Conservation (phyloP, 2,113 vertebrate genomes). For the Capricornis sumatraensis region DNA sequence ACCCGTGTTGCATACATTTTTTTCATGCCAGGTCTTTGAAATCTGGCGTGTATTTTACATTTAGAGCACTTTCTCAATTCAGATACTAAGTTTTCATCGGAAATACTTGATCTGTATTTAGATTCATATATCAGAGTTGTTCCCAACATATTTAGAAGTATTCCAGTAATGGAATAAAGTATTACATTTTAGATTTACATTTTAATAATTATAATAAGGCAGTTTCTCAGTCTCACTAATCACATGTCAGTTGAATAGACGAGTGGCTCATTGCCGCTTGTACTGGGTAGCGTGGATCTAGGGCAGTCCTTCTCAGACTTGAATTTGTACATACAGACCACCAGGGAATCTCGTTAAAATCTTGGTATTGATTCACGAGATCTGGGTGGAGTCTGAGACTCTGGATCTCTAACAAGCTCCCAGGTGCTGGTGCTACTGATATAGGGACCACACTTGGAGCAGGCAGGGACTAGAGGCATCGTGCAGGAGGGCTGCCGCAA, state of each 20-base stretch:
- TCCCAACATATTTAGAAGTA: neutral
- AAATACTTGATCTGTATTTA: constrained; percentile 3
- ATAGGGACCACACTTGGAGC: neutral
- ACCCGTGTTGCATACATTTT: neutral
- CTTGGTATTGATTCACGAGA: neutral
- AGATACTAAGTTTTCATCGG: neutral
- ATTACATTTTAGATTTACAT: neutral
- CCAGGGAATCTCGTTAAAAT: neutral
- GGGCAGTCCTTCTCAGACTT: neutral
- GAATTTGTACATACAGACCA: neutral
- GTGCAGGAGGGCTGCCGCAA: neutral
- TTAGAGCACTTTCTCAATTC: neutral
- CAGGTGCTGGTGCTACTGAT: neutral
- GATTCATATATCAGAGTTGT: neutral
- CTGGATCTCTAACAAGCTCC: neutral
- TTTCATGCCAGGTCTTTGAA: neutral
- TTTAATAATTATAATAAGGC: neutral
- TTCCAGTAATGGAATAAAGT: neutral
- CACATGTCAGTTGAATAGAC: neutral
- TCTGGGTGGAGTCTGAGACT: neutral
- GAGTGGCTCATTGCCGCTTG: neutral
- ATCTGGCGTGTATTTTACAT: neutral
- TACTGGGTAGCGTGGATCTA: neutral
- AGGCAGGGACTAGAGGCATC: neutral
- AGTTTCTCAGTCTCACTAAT: neutral